phyloP scores from a whole-genome alignment of 2,888 invertebrate species.

The Elysia crispata region DNA sequence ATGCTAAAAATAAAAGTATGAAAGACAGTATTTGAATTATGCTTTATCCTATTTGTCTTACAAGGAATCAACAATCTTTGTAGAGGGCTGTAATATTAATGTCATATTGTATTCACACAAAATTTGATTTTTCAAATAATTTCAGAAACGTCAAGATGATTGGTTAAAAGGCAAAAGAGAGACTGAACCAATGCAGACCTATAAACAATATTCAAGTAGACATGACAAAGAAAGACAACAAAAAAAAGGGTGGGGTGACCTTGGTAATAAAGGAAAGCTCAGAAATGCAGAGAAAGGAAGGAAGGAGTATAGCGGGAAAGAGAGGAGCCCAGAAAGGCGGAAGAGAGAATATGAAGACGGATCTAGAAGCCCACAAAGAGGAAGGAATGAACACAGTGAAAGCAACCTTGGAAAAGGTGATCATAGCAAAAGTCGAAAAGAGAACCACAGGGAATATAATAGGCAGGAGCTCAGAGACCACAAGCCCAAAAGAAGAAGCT shows the following conservation, averaged over 20 bases:
- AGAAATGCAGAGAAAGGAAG: slow-evolving; percentile 21
- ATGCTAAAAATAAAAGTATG: too few relatives aligned
- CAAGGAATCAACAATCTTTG: too few relatives aligned
- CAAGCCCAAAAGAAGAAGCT: not conserved
- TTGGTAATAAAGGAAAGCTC: not conserved
- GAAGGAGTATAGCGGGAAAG: slow-evolving; percentile 11
- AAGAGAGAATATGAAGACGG: not conserved
- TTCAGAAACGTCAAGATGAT: too few relatives aligned
- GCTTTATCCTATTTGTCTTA: too few relatives aligned
- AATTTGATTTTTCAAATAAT: too few relatives aligned
- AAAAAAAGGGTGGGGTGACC: not conserved
- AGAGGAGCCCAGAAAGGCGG: slow-evolving; percentile 10
- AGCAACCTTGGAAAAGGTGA: not conserved
- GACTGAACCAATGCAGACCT: not conserved
- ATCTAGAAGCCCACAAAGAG: slow-evolving; percentile 1
- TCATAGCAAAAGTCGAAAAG: not conserved
- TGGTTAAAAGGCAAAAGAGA: not conserved
- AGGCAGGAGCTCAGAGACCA: not conserved
- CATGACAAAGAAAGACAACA: slow-evolving; percentile 2
- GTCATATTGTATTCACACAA: too few relatives aligned
- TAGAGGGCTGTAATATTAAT: too few relatives aligned
- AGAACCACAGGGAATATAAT: not conserved
- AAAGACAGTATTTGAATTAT: too few relatives aligned
- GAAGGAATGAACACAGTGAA: not conserved
- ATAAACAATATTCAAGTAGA: not conserved